Conservation (phyloP, 2,888 invertebrate species). For the Mimumesa dahlbomi region DNA sequence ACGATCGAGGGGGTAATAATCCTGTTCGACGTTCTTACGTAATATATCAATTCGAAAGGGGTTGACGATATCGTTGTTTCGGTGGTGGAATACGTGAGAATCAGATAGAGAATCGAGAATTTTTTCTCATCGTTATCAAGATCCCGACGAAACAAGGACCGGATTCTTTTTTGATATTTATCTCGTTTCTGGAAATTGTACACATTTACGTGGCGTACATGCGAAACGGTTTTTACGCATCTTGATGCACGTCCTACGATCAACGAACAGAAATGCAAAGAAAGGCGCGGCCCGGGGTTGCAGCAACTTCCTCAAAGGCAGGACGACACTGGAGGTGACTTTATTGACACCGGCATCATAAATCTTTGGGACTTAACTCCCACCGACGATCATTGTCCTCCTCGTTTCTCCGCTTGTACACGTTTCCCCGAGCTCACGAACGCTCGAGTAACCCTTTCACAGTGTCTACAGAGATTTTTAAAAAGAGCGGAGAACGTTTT, state of each 20-base stretch:
- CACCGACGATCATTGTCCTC: constrained; percentile 65
- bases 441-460: background rate
- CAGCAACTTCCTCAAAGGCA: constrained; percentile 37
- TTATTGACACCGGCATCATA: constrained; percentile 71
- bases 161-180: constrained; percentile 27
- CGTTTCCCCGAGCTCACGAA: constrained; percentile 12
- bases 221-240: constrained; percentile 34
- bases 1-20: too few relatives aligned
- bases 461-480: background rate
- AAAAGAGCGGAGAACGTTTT: background rate
- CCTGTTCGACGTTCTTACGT: too few relatives aligned
- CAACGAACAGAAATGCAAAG: constrained; percentile 46
- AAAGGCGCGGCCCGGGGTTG: constrained; percentile 44
- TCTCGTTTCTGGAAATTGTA: constrained; percentile 45
- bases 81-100: too few relatives aligned
- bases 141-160: constrained; percentile 36
- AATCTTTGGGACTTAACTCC: constrained; percentile 68
- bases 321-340: constrained; percentile 63
- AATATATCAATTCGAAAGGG: too few relatives aligned
- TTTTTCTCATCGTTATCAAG: constrained; percentile 13
- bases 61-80: too few relatives aligned
- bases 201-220: constrained; percentile 43
- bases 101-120: background rate
- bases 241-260: constrained; percentile 46
- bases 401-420: constrained; percentile 37